Evolutionary conservation across 2,888 invertebrate species (phyloP), one percentile per base, ranked within the genome.

Genomic region (Aproaerema taeniolella): DNA sequence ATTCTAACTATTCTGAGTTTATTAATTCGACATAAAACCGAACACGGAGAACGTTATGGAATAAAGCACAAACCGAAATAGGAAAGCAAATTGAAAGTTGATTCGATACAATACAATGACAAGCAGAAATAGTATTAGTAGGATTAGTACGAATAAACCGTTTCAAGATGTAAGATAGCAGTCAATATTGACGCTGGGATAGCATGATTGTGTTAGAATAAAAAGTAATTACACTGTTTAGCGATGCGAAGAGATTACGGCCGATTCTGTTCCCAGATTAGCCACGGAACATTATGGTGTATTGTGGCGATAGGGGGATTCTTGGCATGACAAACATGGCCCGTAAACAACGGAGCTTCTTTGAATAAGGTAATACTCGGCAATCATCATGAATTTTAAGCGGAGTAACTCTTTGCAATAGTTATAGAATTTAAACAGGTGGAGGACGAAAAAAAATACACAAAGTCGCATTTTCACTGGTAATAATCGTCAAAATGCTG

Each of bases 21-120:
- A 39, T 38, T 44, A 41, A 43, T 41, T 41, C 42, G 36, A 41
- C 44, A 50, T 50, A 46, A 53, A n/a, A 57, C 52, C 42, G 51
- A 50, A 57, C 24, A 50, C 46, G 39, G 38, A n/a, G n/a, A n/a
- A 47, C 43, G 45, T 46, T 50, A 50, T 49, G 45, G 46, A 48
- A 48, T 39, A 46, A 46, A 44, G 46, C 33, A 44, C 42, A 46
- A 46, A 44, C 46, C 33, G 43, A 53, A 61, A 61, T 60, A 58
- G 54, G 52, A 61, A 62, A 62, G 55, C 50, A 58, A 63, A 61
- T 61, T 61, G 61, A 67, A 70, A 66, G 61, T 54, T 38, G 48
- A 50, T 48, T 52, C 48, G 46, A 41, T 41, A 39, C 48, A 46
- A 41, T 41, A 39, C 52, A 56, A 59, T 62, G 52, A 59, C 52